Base-by-base conservation (phyloP, 1,140 invertebrate genomes). In the Drosophila murphyi region DNA sequence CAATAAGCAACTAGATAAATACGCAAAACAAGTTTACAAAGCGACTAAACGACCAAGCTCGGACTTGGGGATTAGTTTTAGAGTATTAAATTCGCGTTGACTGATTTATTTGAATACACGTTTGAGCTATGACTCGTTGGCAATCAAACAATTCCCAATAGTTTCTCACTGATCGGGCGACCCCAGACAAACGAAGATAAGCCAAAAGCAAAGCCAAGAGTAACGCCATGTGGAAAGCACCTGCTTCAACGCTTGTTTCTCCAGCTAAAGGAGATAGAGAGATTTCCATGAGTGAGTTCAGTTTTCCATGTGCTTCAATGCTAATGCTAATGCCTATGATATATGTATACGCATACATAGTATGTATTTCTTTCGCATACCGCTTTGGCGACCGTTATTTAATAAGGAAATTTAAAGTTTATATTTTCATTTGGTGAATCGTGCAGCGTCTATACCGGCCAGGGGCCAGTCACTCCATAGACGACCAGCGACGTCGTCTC, bases 371-470 rank as follows among this genome's bases (percentile, higher is more conserved):
- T 20, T 71, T 37, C 48, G 60, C 67, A 65, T n/a, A 52, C 51
- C 51, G 61, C 47, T 76, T 85, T 80, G 69, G 65, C 20, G 77
- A 83, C 83, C 83, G 83, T 88, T 88, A 88, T 88, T 88, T 88
- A 88, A 88, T 88, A 88, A 88, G 80, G 80, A 88, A 88, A 77
- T 70, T 80, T 70, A 72, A 76, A 67, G 57, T 76, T 79, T 59
- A 72, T 61, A 76, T 76, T 76, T 79, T 79, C 73, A 76, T 79
- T 79, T 79, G 61, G 55, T 34, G 37, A 39, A 64, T 78, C 76
- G 72, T 78, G 65, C 63, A 56, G 41, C 34, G 65, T 56, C 72
- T 43, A 48, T 20, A 51, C 60, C 34, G 54, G 52, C 54, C 65
- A 51, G 37, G 39, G 67, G 65, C 51, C 43, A 43, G 39, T 43